Base-by-base conservation (phyloP, 2,797 vertebrate genomes). In the Syndactyla subalaris region DNA sequence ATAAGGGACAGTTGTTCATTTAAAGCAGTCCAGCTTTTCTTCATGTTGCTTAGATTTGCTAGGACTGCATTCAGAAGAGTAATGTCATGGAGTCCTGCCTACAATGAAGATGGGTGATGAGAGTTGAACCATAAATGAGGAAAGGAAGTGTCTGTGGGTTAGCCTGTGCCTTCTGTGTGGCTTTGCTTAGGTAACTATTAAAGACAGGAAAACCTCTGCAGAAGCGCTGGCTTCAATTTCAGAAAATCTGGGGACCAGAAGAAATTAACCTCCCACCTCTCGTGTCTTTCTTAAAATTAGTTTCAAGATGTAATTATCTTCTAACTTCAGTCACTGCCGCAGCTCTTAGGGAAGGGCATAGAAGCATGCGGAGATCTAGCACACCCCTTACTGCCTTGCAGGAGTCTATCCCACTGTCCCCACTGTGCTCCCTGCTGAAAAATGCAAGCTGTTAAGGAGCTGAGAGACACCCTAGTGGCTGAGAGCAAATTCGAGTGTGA, bases 1-100 rank as follows among this genome's bases (percentile, higher is more conserved):
- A 12, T 18, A 26, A 58, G 52, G 26, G n/a, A 23, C 0, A 0
- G 23, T 29, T 1, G 0, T 59, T 76, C 48, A 9, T 59, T 71
- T 78, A 57, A 66, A 76, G 48, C 29, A 46, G 39, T 12, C 27
- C 21, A 20, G 18, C n/a, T 52, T 78, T 38, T 51, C 43, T 36
- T 73, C 45, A 3, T 52, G 52, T 73, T 49, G 32, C n/a, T 63
- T 41, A 14, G 32, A 17, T 52, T 72, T 75, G 32, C 51, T 54
- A 26, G 41, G 61, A 22, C 54, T 57, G 79, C 16, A 20, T 48
- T 78, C 43, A 13, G 43, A 54, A 23, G 46, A 66, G n/a, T 41
- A 34, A 32, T 14, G 16, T 14, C n/a, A 27, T 22, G 23, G 43
- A 22, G 54, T 51, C 79, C 58, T n/a, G 49, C 10, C 38, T 46